phyloP scores from a whole-genome alignment of 2,113 vertebrate species.

The Picathartes gymnocephalus region DNA sequence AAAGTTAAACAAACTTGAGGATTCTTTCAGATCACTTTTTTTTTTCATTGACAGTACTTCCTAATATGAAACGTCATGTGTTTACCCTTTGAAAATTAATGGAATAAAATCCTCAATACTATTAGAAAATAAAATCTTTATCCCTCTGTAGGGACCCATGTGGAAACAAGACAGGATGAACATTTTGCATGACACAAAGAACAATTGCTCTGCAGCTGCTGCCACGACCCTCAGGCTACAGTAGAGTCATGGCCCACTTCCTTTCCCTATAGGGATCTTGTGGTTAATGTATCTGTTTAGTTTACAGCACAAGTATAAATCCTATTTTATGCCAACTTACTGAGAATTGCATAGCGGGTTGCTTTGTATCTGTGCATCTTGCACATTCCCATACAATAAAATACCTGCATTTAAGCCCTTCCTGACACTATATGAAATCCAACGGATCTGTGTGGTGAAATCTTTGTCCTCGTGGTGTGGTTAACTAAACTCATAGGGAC shows the following conservation, averaged over 20 bases:
- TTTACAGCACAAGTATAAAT: constrained; percentile 33
- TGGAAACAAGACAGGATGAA: constrained; percentile 15
- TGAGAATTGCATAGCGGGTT: not conserved
- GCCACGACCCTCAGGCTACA: constrained; percentile 9
- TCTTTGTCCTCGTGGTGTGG: not conserved
- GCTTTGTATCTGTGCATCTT: not conserved
- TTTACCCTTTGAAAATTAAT: not conserved
- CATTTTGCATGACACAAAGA: constrained; percentile 8
- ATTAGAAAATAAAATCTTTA: not conserved
- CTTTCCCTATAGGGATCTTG: constrained; percentile 7
- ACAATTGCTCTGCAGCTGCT: constrained; percentile 44
- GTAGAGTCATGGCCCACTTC: not conserved
- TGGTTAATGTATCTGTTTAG: constrained; percentile 20
- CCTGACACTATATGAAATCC: not conserved
- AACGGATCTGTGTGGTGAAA: not conserved
- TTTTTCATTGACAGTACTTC: not conserved
- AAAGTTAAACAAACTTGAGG: not conserved
- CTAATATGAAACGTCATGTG: not conserved
- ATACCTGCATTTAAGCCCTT: not conserved
- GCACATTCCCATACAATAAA: not conserved
- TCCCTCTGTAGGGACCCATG: not conserved
- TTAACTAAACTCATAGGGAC: not conserved
- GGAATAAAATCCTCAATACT: not conserved
- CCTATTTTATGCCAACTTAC: constrained; percentile 3
- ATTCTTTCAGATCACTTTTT: not conserved